A percentile compares a stretch with the other conserved stretches of the same genome.
These are phyloP conservation scores for Meganola albula DNA, from an alignment of 2,888 invertebrate genomes.

Conservation along the genomic window DNA sequence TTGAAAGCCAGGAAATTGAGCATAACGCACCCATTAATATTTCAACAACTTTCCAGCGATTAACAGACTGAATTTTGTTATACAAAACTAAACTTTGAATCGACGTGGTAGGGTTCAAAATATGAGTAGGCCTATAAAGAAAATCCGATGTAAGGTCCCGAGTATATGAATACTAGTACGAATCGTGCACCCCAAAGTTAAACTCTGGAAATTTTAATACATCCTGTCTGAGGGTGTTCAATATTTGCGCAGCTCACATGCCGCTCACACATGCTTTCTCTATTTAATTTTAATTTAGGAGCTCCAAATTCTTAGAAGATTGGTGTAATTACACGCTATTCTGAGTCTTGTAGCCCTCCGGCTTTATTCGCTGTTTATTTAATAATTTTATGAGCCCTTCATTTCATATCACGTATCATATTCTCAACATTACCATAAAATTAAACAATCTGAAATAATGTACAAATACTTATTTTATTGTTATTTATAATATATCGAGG, in stretches of 20 bases:
- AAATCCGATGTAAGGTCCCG: conserved; percentile 35
- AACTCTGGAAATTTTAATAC: conserved; percentile 66
- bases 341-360: too few relatives aligned
- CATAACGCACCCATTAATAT: conserved; percentile 71
- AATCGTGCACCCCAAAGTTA: conserved; percentile 59
- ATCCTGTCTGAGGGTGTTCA: conserved; percentile 45
- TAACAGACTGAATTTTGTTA: conserved; percentile 35
- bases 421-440: too few relatives aligned
- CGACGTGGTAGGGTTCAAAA: conserved; percentile 27
- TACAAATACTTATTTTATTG: too few relatives aligned
- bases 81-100: conserved; percentile 26
- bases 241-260: conserved; percentile 36
- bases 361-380: too few relatives aligned
- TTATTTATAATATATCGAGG: too few relatives aligned
- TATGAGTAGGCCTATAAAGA: conserved; percentile 28
- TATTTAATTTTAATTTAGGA: too few relatives aligned
- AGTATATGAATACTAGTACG: conserved; percentile 49
- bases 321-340: too few relatives aligned
- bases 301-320: too few relatives aligned
- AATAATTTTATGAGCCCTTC: too few relatives aligned
- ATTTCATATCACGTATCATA: too few relatives aligned
- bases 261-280: conserved; percentile 10
- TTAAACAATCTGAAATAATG: too few relatives aligned
- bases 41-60: conserved; percentile 69
- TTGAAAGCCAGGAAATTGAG: conserved; percentile 73